phyloP scores from a whole-genome alignment of 2,113 vertebrate species.

The Silurus glanis region DNA sequence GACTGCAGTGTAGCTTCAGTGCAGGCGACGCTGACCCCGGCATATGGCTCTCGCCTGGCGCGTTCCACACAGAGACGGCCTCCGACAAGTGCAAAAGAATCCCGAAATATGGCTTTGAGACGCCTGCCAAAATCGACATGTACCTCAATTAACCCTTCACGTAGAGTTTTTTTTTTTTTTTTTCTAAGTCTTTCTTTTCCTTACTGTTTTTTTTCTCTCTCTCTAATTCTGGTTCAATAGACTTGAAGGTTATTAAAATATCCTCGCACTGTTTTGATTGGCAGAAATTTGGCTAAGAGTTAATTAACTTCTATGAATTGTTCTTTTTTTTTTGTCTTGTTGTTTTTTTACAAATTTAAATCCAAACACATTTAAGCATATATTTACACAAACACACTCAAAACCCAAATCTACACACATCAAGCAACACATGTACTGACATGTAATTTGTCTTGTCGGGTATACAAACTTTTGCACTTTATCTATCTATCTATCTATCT shows the following conservation, averaged over 20 bases:
- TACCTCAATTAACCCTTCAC: constrained; percentile 44
- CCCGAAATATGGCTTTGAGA: constrained; percentile 34
- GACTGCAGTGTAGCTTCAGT: constrained; percentile 21
- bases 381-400: constrained; percentile 38
- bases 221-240: background rate
- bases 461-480: background rate
- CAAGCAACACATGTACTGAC: background rate
- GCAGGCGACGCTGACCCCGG: constrained; percentile 34
- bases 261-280: background rate
- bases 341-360: background rate
- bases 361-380: background rate
- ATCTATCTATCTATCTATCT: constrained; percentile 7
- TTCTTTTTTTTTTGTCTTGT: background rate
- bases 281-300: background rate
- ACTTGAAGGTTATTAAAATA: background rate
- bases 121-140: constrained; percentile 37
- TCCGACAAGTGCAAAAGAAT: constrained; percentile 33
- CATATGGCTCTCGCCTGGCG: constrained; percentile 53
- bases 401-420: background rate
- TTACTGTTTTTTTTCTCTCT: background rate
- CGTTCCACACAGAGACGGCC: constrained; percentile 44
- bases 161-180: constrained; percentile 16
- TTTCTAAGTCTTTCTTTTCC: background rate
- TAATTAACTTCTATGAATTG: background rate
- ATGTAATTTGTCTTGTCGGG: no score